Conservation (phyloP, 2,113 vertebrate genomes). For the Acinonyx jubatus region DNA sequence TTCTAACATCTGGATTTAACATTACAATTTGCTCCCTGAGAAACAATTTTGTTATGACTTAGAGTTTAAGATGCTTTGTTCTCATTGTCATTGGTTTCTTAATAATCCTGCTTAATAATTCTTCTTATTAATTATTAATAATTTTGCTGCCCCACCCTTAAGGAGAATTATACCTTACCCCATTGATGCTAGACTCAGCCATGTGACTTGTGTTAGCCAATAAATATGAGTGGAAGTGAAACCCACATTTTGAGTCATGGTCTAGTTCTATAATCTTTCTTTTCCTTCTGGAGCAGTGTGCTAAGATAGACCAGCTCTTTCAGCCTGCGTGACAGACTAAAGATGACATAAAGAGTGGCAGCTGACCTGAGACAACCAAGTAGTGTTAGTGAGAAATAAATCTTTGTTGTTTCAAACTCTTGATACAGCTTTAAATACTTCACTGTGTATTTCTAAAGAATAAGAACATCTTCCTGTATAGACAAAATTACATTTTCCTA, state of each 20-base stretch:
- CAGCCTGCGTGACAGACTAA: background rate
- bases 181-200: background rate
- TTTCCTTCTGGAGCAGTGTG: background rate
- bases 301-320: background rate
- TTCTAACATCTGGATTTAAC: slow-evolving; percentile 65
- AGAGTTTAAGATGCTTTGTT: slow-evolving; percentile 1
- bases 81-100: slow-evolving; percentile 16
- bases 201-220: background rate
- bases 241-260: background rate
- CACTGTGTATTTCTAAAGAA: background rate
- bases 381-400: background rate
- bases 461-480: background rate
- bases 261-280: background rate
- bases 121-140: background rate
- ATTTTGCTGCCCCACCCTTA: background rate
- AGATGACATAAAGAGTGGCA: background rate
- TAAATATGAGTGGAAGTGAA: background rate
- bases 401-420: background rate
- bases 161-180: background rate
- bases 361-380: background rate
- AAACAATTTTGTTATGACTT: slow-evolving; percentile 22
- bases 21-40: slow-evolving; percentile 42
- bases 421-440: background rate
- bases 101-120: background rate
- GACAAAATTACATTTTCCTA: background rate